Conservation (phyloP, 2,888 invertebrate species). For the Diadegma fenestrale region DNA sequence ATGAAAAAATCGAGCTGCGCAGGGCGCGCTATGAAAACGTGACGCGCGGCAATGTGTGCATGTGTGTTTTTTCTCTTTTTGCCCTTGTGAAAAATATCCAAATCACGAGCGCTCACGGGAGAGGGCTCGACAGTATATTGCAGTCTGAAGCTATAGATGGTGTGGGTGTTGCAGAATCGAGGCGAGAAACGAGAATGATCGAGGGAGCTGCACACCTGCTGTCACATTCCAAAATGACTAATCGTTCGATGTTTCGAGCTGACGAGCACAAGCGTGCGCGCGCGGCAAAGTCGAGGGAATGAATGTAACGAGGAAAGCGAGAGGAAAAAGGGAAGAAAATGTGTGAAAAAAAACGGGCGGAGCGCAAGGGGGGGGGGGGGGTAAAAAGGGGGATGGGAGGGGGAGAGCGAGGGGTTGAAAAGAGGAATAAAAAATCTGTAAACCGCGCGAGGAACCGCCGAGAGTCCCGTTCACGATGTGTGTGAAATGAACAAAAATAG, state of each 20-base stretch:
- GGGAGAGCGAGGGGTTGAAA: not conserved
- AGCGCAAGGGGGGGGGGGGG: too few species aligned
- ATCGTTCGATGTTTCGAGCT: constrained; percentile 62
- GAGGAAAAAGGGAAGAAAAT: constrained; percentile 27
- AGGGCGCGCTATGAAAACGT: constrained; percentile 12
- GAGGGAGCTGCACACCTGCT: constrained; percentile 55
- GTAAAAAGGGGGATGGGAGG: too few species aligned
- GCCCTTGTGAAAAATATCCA: not conserved
- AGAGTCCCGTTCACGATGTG: constrained; percentile 61
- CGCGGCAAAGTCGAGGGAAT: not conserved
- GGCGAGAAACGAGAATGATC: constrained; percentile 41
- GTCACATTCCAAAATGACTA: constrained; percentile 66
- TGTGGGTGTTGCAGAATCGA: constrained; percentile 7
- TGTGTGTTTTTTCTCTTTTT: too few species aligned
- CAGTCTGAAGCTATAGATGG: too few species aligned
- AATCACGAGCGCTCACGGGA: constrained; percentile 24
- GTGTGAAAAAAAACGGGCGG: too few species aligned
- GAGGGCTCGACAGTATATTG: too few species aligned
- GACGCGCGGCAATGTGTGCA: constrained; percentile 1
- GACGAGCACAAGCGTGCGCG: constrained; percentile 38
- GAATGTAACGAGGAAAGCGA: constrained; percentile 9
- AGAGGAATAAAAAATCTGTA: constrained; percentile 46
- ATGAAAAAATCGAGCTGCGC: constrained; percentile 1
- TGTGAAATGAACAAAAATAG: constrained; percentile 67
- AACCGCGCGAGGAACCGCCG: too few species aligned